Base-by-base conservation (phyloP, 1,140 invertebrate genomes). In the Alviniconcha marisindica region DNA sequence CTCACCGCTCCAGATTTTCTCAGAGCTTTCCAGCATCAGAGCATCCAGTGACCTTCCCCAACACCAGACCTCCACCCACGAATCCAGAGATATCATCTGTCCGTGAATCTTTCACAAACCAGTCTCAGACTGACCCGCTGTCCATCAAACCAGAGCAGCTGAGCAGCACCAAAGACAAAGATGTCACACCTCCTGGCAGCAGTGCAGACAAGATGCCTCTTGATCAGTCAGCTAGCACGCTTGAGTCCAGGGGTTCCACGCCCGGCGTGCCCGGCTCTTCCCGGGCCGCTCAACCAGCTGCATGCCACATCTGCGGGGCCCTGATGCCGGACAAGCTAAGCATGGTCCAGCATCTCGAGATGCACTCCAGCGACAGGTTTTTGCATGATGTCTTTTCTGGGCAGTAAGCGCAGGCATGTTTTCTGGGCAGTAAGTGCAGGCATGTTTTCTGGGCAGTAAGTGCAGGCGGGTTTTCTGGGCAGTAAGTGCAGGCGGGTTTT, bases 371-470 rank as follows among this genome's bases (percentile, higher is more conserved):
- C 3, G 77, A 78, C 33, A 60, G 77, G 40, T 78, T 56, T 51
- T 28, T 60, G 15, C 77, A 78, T n/a, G 77, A 78, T 60, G 51
- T 60, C 31, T 78, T 78, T 38, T 38, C 77, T n/a, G 33, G 51
- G 0, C 76, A 51, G 18, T 74, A 60, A n/a, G 21, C 5, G 54
- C n/a, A n/a, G n/a, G n/a, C n/a, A n/a, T n/a, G n/a, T n/a, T n/a
- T n/a, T n/a, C n/a, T n/a, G n/a, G n/a, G n/a, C n/a, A n/a, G n/a
- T n/a, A n/a, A n/a, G n/a, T n/a, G n/a, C n/a, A n/a, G n/a, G n/a
- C n/a, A n/a, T n/a, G n/a, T n/a, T n/a, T n/a, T n/a, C n/a, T n/a
- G n/a, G n/a, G n/a, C n/a, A n/a, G n/a, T n/a, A n/a, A n/a, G n/a
- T n/a, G n/a, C n/a, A n/a, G n/a, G n/a, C n/a, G n/a, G n/a, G n/a